These are phyloP conservation scores for Protonemura montana DNA, from an alignment of 2,888 invertebrate genomes.

Conservation along the genomic window DNA sequence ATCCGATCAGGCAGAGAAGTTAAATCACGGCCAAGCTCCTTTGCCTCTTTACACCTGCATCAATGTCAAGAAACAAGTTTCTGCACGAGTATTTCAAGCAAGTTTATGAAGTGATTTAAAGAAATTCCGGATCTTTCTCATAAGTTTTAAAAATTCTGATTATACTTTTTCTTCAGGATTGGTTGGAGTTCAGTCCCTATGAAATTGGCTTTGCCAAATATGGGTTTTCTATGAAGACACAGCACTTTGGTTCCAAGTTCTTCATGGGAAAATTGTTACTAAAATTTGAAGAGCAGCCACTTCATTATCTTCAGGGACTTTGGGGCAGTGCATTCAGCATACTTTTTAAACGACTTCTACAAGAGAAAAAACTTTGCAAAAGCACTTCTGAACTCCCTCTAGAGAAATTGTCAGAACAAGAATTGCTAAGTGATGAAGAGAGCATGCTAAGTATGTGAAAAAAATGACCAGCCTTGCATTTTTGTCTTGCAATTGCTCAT, in stretches of 20 bases:
- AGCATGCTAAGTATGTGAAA: neutral
- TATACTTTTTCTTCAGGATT: conserved; percentile 55
- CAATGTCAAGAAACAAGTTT: conserved; percentile 60
- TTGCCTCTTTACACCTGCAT: conserved; percentile 60
- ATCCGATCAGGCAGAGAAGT: conserved; percentile 56
- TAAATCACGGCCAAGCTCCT: conserved; percentile 57
- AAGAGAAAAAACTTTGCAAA: conserved; percentile 29
- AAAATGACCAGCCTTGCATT: neutral
- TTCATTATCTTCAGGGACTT: conserved; percentile 60
- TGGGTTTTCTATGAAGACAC: conserved; percentile 59
- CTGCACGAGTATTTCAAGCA: conserved; percentile 60
- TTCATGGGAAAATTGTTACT: conserved; percentile 56
- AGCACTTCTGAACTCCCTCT: neutral
- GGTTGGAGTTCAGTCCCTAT: conserved; percentile 61
- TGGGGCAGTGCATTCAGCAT: conserved; percentile 62
- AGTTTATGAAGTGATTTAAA: neutral
- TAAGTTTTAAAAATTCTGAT: neutral
- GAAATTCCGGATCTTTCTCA: neutral
- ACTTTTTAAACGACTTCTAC: conserved; percentile 57
- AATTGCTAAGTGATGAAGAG: neutral
- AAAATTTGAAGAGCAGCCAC: conserved; percentile 57
- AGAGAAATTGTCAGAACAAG: neutral
- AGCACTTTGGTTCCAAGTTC: conserved; percentile 58
- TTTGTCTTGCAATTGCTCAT: too few relatives aligned
- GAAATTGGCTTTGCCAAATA: conserved; percentile 61